A percentile compares a stretch with the other conserved stretches of the same genome.
phyloP scores from a whole-genome alignment of 2,888 invertebrate species.

The Pyrocoelia pectoralis region DNA sequence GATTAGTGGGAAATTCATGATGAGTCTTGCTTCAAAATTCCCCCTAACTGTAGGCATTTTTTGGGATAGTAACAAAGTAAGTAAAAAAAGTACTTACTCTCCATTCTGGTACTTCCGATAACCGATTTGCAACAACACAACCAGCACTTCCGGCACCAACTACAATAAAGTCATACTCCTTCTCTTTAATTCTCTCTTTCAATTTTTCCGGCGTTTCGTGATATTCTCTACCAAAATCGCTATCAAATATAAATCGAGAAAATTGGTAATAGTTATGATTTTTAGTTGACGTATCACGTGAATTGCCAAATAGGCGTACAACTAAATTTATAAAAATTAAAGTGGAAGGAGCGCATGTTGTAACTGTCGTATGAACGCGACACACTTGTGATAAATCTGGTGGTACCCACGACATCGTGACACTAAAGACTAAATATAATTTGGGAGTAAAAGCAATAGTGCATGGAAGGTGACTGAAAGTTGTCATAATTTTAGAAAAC shows the following conservation, averaged over 20 bases:
- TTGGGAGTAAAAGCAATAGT: not conserved
- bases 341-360: constrained; percentile 67
- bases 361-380: constrained; percentile 62
- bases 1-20: too few species aligned
- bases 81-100: constrained; percentile 58
- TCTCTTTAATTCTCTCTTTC: constrained; percentile 34
- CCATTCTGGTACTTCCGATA: constrained; percentile 69
- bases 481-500: too few species aligned
- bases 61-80: too few species aligned
- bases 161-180: constrained; percentile 68
- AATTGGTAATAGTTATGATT: constrained; percentile 46
- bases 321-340: constrained; percentile 68
- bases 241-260: constrained; percentile 34
- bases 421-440: constrained; percentile 2
- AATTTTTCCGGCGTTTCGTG: constrained; percentile 3
- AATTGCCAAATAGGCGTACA: constrained; percentile 65
- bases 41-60: too few species aligned
- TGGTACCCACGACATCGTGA: constrained; percentile 61
- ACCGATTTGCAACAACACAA: constrained; percentile 71
- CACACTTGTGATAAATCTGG: constrained; percentile 66
- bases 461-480: not conserved
- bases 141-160: constrained; percentile 75
- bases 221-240: constrained; percentile 8
- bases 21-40: too few species aligned
- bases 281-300: constrained; percentile 56